These are phyloP conservation scores for Agrochola macilenta DNA, from an alignment of 2,888 invertebrate species.

Conservation along the genomic window DNA sequence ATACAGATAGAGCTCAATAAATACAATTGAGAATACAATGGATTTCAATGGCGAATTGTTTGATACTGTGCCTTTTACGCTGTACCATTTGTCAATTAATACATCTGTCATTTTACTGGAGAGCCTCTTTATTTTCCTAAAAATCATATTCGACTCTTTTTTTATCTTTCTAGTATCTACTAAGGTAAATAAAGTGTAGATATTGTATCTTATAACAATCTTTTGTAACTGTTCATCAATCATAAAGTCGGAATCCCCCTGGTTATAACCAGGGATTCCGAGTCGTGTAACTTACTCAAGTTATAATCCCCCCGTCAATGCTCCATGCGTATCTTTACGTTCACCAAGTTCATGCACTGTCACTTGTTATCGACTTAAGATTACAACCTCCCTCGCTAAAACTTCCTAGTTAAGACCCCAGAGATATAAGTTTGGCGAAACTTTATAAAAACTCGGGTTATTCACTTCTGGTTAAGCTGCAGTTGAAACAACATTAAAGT, in stretches of 20 bases:
- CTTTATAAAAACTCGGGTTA: conserved; percentile 56
- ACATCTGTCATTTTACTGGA: background rate
- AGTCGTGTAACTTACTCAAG: conserved; percentile 18
- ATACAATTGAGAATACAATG: conserved; percentile 10
- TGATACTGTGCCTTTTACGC: background rate
- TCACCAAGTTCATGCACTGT: conserved; percentile 32
- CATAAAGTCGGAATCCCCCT: conserved; percentile 2
- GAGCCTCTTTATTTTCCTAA: background rate
- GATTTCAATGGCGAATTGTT: conserved; percentile 22
- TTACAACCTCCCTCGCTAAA: conserved; percentile 55
- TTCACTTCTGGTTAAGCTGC: conserved; percentile 48
- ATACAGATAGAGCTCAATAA: conserved; percentile 11
- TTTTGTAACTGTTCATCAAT: conserved; percentile 8
- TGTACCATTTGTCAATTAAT: conserved; percentile 10
- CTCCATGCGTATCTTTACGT: conserved; percentile 36
- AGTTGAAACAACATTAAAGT: conserved; percentile 41
- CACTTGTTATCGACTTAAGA: conserved; percentile 52
- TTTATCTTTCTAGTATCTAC: background rate
- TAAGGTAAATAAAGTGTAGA: no score
- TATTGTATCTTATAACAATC: background rate
- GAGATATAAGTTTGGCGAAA: conserved; percentile 42
- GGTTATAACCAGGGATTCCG: conserved; percentile 8
- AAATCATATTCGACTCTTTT: background rate
- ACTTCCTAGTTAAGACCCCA: conserved; percentile 50
- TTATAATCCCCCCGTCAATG: conserved; percentile 34